Evolutionary conservation across 2,888 invertebrate species (phyloP).

Genomic region (Hydrotaea cyrtoneurina): DNA sequence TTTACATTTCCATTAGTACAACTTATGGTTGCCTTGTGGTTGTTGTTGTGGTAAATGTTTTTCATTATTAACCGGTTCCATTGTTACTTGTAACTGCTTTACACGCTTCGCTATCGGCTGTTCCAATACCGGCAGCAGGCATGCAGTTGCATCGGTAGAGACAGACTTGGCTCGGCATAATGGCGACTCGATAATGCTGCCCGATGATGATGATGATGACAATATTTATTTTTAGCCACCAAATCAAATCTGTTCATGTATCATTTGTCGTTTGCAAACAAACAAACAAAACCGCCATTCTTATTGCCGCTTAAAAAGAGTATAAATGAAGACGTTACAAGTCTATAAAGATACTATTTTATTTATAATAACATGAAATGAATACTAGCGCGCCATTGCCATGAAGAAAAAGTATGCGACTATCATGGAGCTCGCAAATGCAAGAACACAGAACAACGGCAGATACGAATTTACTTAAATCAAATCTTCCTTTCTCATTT

Average conservation of each 20-base stretch:
- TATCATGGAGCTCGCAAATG: neutral
- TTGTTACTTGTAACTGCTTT: neutral
- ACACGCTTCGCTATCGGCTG: neutral
- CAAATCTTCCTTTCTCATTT: constrained; percentile 32
- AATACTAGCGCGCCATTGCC: too few species aligned
- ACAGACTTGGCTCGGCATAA: neutral
- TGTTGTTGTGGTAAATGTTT: neutral
- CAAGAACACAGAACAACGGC: neutral
- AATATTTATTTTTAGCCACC: constrained; percentile 19
- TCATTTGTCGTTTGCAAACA: neutral
- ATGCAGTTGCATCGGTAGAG: neutral
- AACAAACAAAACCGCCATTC: constrained; percentile 1
- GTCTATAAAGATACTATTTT: neutral
- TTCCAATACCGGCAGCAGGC: neutral
- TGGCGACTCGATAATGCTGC: constrained; percentile 1
- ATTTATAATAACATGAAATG: neutral
- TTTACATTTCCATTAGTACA: constrained; percentile 18
- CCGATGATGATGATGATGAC: neutral
- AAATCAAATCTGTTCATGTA: neutral
- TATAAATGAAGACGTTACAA: constrained; percentile 19
- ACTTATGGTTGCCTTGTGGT: neutral
- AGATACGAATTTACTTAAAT: neutral
- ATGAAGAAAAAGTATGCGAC: neutral
- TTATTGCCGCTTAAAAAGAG: neutral
- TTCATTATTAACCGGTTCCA: constrained; percentile 10